These are phyloP conservation scores for Parapristionchus giblindavisi DNA, from an alignment of 2,888 invertebrate genomes.

Conservation along the genomic window DNA sequence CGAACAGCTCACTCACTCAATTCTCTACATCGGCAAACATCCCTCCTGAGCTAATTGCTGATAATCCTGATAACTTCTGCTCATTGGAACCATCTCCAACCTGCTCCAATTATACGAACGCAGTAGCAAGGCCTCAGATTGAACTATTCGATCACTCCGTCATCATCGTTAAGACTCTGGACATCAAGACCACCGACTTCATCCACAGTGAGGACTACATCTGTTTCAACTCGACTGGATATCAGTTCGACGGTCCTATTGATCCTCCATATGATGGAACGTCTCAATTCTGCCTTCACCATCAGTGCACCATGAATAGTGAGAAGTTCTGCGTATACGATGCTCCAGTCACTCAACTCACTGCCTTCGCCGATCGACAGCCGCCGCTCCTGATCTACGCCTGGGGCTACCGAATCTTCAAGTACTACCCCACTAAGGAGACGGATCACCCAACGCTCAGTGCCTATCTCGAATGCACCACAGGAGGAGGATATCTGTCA, in stretches of 20 bases:
- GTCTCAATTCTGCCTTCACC: conserved; percentile 17
- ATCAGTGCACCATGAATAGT: conserved; percentile 1
- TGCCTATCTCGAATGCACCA: conserved; percentile 25
- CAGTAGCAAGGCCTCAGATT: not conserved
- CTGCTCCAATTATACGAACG: not conserved
- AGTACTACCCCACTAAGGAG: conserved; percentile 27
- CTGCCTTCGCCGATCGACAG: not conserved
- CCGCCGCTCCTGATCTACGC: conserved; percentile 8
- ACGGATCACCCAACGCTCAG: not conserved
- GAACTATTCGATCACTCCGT: conserved; percentile 22
- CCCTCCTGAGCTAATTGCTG: not conserved
- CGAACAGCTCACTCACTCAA: not conserved
- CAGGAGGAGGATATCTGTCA: conserved; percentile 11
- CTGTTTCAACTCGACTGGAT: not conserved
- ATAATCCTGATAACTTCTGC: not conserved
- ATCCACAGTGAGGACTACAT: conserved; percentile 11
- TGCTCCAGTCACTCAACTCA: conserved; percentile 15
- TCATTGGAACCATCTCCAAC: not conserved
- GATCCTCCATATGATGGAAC: not conserved
- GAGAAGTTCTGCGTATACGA: conserved; percentile 11
- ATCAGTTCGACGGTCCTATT: not conserved
- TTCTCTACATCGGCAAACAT: not conserved
- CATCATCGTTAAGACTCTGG: not conserved
- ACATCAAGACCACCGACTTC: conserved; percentile 7
- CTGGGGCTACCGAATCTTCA: conserved; percentile 4